These are phyloP conservation scores for Lindbergichthys nudifrons DNA, from an alignment of 2,797 vertebrate genomes.

Conservation along the genomic window DNA sequence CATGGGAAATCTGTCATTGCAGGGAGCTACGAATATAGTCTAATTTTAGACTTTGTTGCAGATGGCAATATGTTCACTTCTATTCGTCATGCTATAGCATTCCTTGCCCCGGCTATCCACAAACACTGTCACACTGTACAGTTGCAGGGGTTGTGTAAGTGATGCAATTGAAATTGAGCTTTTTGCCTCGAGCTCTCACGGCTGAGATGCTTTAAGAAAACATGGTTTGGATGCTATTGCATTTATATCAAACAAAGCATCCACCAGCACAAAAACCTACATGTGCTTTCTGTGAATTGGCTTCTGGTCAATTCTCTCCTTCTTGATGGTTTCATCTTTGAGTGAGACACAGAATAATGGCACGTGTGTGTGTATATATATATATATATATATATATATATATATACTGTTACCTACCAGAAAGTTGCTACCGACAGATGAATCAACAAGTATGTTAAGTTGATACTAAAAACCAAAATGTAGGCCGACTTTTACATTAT, in stretches of 20 bases:
- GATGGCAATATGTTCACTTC: conserved; percentile 18
- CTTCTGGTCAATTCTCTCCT: conserved; percentile 17
- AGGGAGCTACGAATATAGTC: conserved; percentile 1
- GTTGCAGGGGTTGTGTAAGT: conserved; percentile 23
- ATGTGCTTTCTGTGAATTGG: conserved; percentile 24
- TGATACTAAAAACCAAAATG: not conserved
- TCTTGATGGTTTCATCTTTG: conserved; percentile 16
- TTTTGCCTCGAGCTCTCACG: conserved; percentile 28
- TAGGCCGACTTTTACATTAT: not conserved
- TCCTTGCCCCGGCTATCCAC: conserved; percentile 26
- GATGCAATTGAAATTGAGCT: conserved; percentile 38
- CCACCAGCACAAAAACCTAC: conserved; percentile 9
- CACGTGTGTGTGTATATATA: not conserved
- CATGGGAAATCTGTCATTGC: not conserved
- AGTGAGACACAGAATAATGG: conserved; percentile 15
- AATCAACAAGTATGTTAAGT: not conserved
- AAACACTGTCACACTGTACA: conserved; percentile 28
- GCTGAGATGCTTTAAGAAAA: conserved; percentile 39
- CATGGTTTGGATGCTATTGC: conserved; percentile 33
- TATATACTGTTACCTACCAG: not conserved
- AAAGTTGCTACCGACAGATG: conserved; percentile 1
- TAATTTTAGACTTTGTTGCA: conserved; percentile 18
- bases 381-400: not conserved
- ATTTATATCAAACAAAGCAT: conserved; percentile 31
- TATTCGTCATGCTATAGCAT: conserved; percentile 40